phyloP scores from a whole-genome alignment of 1,140 invertebrate genomes.

The Cotesia chilonis region DNA sequence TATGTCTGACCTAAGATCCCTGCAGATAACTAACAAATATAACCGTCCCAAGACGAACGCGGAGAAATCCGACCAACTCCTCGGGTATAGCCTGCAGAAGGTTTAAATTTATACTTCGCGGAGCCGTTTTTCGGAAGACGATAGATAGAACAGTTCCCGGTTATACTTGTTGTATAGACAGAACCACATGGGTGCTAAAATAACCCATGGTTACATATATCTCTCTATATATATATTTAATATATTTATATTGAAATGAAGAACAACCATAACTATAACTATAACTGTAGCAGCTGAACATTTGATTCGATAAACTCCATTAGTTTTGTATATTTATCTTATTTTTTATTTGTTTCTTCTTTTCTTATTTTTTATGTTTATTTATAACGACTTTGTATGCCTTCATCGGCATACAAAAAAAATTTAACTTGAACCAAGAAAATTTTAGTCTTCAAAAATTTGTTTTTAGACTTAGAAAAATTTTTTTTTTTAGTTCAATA shows the following conservation, averaged over 20 bases:
- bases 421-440: too few species aligned
- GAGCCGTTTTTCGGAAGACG: conserved; percentile 45
- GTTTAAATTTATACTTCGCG: conserved; percentile 52
- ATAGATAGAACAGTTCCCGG: conserved; percentile 10
- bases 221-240: too few species aligned
- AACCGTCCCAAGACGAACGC: conserved; percentile 25
- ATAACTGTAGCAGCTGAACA: too few species aligned
- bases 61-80: conserved; percentile 5
- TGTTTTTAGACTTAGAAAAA: too few species aligned
- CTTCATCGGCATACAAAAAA: too few species aligned
- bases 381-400: too few species aligned
- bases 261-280: too few species aligned
- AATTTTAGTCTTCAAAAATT: too few species aligned
- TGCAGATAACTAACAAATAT: conserved; percentile 39
- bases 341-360: too few species aligned
- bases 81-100: conserved; percentile 6
- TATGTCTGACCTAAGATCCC: conserved; percentile 42
- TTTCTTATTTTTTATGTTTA: too few species aligned
- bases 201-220: neutral
- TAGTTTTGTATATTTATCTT: conserved; percentile 5
- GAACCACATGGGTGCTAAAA: conserved; percentile 6
- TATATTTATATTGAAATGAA: too few species aligned
- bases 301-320: conserved; percentile 3
- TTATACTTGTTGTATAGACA: neutral
- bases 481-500: too few species aligned